Conservation (phyloP, 2,888 invertebrate genomes). For the Ophioninae sp. region DNA sequence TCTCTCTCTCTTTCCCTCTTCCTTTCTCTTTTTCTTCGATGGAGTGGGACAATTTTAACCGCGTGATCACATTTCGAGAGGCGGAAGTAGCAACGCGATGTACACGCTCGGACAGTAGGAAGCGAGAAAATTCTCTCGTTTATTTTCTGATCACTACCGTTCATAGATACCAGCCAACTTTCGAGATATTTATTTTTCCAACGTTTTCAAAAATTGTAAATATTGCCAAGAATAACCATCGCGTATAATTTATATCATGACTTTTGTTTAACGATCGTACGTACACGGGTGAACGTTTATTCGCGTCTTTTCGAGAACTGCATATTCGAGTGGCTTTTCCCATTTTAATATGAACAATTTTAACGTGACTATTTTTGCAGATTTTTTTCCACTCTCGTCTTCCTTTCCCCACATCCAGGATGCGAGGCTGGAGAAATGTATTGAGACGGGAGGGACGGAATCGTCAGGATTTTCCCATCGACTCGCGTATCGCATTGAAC, state of each 20-base stretch:
- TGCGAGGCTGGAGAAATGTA: slow-evolving; percentile 14
- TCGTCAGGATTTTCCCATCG: slow-evolving; percentile 43
- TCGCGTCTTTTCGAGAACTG: not conserved
- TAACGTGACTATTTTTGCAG: slow-evolving; percentile 13
- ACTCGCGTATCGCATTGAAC: not conserved
- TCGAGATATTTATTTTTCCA: not conserved
- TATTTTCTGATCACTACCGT: not conserved
- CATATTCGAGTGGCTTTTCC: not conserved
- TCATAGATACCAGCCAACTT: not conserved
- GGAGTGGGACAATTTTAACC: slow-evolving; percentile 56
- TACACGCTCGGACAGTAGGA: slow-evolving; percentile 4
- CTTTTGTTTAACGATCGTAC: not conserved
- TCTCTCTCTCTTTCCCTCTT: slow-evolving; percentile 17
- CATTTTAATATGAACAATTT: not conserved
- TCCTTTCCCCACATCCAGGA: not conserved
- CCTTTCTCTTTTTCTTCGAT: slow-evolving; percentile 11
- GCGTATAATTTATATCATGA: not conserved
- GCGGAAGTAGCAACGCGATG: slow-evolving; percentile 30
- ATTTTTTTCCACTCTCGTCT: not conserved
- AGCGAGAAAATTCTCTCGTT: slow-evolving; percentile 20
- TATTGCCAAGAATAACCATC: not conserved
- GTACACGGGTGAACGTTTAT: not conserved
- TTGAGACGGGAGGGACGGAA: slow-evolving; percentile 28
- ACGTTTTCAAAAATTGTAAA: not conserved
- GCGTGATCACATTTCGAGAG: slow-evolving; percentile 21